Conservation (phyloP, 1,140 invertebrate genomes). For the Agraylea sexmaculata region DNA sequence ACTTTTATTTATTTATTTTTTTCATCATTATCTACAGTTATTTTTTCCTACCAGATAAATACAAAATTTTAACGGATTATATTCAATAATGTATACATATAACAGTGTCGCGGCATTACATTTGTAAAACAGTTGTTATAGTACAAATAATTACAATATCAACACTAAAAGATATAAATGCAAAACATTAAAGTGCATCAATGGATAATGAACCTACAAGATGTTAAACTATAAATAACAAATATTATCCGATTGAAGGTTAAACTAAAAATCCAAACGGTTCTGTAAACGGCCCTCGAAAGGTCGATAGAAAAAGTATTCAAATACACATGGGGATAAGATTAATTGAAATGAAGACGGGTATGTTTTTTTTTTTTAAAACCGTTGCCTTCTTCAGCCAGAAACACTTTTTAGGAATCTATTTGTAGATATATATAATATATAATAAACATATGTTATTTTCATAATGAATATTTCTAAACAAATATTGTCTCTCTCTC, state of each 20-base stretch:
- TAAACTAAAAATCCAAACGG: too few species aligned
- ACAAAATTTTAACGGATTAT: constrained; percentile 41
- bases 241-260: too few species aligned
- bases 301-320: too few species aligned
- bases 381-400: too few species aligned
- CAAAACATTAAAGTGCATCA: constrained; percentile 40
- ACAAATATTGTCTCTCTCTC: constrained; percentile 22
- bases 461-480: constrained; percentile 21
- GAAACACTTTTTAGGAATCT: constrained; percentile 23
- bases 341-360: too few species aligned
- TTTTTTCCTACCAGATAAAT: constrained; percentile 44
- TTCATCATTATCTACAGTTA: constrained; percentile 42
- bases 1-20: too few species aligned
- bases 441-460: constrained; percentile 23
- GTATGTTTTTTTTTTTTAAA: too few species aligned
- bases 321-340: too few species aligned
- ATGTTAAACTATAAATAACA: background rate
- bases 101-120: constrained; percentile 38
- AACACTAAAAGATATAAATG: constrained; percentile 46
- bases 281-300: too few species aligned
- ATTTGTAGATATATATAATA: too few species aligned
- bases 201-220: constrained; percentile 32
- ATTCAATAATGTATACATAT: constrained; percentile 28
- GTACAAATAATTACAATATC: constrained; percentile 41
- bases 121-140: constrained; percentile 40